These are phyloP conservation scores for Eupleurogrammus muticus DNA, from an alignment of 2,797 vertebrate genomes.

Conservation along the genomic window DNA sequence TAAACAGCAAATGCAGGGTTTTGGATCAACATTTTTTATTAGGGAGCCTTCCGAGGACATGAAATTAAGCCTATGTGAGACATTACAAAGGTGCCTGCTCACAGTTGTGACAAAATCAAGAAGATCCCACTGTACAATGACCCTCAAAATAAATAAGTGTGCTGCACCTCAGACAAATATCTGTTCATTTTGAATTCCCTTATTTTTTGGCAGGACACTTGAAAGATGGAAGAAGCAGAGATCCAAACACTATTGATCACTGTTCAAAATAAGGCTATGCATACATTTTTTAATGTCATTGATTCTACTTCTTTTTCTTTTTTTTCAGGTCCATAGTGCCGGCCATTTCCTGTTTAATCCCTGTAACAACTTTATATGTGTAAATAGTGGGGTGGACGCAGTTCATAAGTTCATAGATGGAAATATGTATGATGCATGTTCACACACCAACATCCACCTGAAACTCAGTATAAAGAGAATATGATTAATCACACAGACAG, in stretches of 20 bases:
- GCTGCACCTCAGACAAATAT: conserved; percentile 29
- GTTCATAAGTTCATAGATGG: not conserved
- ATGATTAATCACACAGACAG: conserved; percentile 16
- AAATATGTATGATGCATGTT: no score
- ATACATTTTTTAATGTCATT: no score
- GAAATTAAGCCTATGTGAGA: not conserved
- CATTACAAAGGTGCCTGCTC: conserved; percentile 15
- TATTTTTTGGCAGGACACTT: conserved; percentile 20
- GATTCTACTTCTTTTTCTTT: no score
- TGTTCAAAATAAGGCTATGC: conserved; percentile 13
- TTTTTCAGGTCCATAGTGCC: no score
- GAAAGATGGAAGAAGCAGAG: not conserved
- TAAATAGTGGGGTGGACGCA: not conserved
- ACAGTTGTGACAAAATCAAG: conserved; percentile 22
- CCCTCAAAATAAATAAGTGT: conserved; percentile 37
- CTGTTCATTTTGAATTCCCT: conserved; percentile 25
- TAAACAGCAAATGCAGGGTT: conserved; percentile 7
- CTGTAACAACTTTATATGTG: no score
- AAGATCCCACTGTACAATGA: conserved; percentile 31
- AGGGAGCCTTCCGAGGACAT: conserved; percentile 5
- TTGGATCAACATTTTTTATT: conserved; percentile 9
- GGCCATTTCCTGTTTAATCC: no score
- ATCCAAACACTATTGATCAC: not conserved
- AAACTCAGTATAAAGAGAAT: conserved; percentile 18
- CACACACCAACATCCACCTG: conserved; percentile 14